A percentile compares a stretch with the other conserved stretches of the same genome.
Evolutionary conservation across 2,888 invertebrate genomes (phyloP).

Genomic region (Clitarchus hookeri): DNA sequence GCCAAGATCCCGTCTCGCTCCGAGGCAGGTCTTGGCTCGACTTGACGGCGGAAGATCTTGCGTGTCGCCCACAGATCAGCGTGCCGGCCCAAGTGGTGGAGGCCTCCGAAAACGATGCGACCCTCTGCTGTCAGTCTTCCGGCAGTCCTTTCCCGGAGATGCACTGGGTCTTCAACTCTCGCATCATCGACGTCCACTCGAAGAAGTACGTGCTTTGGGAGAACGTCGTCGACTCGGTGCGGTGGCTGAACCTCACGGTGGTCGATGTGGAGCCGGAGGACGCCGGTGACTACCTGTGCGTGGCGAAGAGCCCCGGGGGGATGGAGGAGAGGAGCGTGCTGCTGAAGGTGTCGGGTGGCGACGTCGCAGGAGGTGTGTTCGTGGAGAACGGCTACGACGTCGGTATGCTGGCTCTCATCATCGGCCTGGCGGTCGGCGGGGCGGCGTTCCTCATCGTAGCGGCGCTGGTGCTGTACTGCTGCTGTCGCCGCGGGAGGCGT

Average conservation of each 20-base stretch:
- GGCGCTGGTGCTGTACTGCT: constrained; percentile 52
- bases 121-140: constrained; percentile 73
- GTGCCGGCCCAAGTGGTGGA: constrained; percentile 61
- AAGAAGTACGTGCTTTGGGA: constrained; percentile 38
- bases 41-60: constrained; percentile 72
- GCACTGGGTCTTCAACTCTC: constrained; percentile 72
- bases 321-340: constrained; percentile 76
- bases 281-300: constrained; percentile 75
- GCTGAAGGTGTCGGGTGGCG: constrained; percentile 56
- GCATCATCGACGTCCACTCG: constrained; percentile 55
- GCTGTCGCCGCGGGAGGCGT: constrained; percentile 41
- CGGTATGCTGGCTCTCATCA: constrained; percentile 46
- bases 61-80: constrained; percentile 78
- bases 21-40: constrained; percentile 75
- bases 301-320: constrained; percentile 82
- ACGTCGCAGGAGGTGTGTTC: constrained; percentile 45
- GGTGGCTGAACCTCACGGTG: constrained; percentile 73
- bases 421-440: constrained; percentile 57
- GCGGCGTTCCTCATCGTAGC: constrained; percentile 54
- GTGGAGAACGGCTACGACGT: background rate
- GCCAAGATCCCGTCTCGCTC: constrained; percentile 70
- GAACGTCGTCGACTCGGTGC: background rate
- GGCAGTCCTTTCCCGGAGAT: constrained; percentile 79
- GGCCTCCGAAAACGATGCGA: constrained; percentile 67
- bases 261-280: constrained; percentile 65